Evolutionary conservation across 2,113 vertebrate species (phyloP), one percentile per base, ranked within the genome.

Genomic region (Numida meleagris): DNA sequence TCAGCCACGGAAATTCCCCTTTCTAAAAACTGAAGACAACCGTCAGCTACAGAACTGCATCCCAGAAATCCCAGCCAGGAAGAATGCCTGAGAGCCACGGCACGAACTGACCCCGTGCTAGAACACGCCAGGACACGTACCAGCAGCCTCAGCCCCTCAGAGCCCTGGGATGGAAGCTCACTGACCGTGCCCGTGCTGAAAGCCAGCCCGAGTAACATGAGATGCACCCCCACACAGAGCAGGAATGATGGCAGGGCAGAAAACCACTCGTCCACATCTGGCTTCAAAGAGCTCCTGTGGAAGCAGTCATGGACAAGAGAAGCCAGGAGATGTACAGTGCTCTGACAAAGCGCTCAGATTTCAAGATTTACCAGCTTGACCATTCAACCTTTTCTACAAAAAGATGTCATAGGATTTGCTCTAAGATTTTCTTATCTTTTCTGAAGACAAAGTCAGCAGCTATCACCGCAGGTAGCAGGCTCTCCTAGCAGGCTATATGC

Each of bases 201-300:
- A 80, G 45, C 34, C 61, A 36, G 12, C 0, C 25, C 2, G 8
- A 88, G 21, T 3, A 21, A 59, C 20, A 5, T 0, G 0, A 65
- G 67, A 36, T 1, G 5, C 0, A 9, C 38, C 59, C 24, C 84
- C 65, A 50, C 1, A 4, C 15, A 1, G 38, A 40, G 82, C n/a
- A 80, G 89, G 90, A 73, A 20, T 0, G 31, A 65, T 53, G 48
- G 0, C 0, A 2, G 33, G 4, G 50, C 11, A 53, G 82, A 25
- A 50, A 59, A 36, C 7, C 50, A 74, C 51, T 2, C 66, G 21
- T 5, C 45, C 9, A 3, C 1, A 8, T 15, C 34, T 42, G 82
- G 82, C 53, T 62, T 24, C 55, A 19, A 12, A 5, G n/a, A 80
- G 42, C 17, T 70, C 6, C 61, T 51, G 55, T 66, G 57, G 15